These are phyloP conservation scores for Perognathus longimembris DNA, from an alignment of 2,113 vertebrate species.

Conservation along the genomic window DNA sequence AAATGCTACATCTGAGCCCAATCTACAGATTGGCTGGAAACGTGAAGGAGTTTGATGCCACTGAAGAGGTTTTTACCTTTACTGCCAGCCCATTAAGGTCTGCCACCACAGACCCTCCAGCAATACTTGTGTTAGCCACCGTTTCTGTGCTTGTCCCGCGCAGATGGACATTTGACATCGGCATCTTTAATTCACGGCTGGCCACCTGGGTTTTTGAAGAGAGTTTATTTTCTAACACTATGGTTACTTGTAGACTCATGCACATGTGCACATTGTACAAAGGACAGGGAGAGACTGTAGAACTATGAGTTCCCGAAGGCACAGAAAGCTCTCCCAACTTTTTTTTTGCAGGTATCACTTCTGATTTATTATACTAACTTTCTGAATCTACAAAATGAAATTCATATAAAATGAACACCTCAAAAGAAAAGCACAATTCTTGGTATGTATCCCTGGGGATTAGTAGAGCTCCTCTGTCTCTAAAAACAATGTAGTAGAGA, in stretches of 20 bases:
- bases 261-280: rapidly evolving
- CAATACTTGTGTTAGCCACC: slow-evolving; percentile 87
- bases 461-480: not conserved
- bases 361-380: too few species aligned
- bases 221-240: not conserved
- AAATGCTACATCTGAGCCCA: not conserved
- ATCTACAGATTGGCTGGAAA: rapidly evolving
- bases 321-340: not conserved
- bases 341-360: not conserved
- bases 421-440: not conserved
- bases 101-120: slow-evolving; percentile 87
- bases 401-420: not conserved
- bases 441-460: not conserved
- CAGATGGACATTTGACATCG: slow-evolving; percentile 87
- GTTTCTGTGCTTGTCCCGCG: slow-evolving; percentile 90
- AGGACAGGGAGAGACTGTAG: not conserved
- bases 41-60: rapidly evolving
- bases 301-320: not conserved
- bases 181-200: slow-evolving; percentile 89
- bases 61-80: slow-evolving; percentile 81
- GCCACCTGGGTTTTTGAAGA: slow-evolving; percentile 84
- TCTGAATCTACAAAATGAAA: slow-evolving; percentile 3
- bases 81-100: slow-evolving; percentile 91
- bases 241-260: not conserved
- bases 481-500: not conserved